Conservation (phyloP, 2,113 vertebrate species). For the Nycticryphes semicollaris region DNA sequence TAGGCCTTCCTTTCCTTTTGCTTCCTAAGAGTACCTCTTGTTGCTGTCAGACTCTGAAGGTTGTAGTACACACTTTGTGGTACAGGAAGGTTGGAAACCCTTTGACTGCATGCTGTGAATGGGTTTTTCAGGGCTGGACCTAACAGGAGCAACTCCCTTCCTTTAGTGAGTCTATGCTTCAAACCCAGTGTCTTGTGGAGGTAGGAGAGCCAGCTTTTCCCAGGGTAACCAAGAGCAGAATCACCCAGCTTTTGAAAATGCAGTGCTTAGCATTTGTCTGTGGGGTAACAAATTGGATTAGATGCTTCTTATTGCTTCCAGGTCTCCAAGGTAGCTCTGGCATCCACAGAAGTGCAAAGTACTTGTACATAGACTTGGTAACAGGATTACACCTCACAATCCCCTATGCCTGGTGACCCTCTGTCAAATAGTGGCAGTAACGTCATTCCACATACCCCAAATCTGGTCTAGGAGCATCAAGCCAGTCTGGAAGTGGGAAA, state of each 20-base stretch:
- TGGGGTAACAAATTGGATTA: background rate
- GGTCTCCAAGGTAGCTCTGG: background rate
- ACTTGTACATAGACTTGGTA: background rate
- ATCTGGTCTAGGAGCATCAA: background rate
- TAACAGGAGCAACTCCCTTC: background rate
- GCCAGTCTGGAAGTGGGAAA: background rate
- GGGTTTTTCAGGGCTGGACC: background rate
- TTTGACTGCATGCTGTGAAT: background rate
- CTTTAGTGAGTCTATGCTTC: background rate
- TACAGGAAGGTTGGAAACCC: background rate
- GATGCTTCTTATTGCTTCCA: background rate
- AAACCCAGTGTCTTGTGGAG: background rate
- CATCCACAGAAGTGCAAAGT: background rate
- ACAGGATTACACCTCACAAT: background rate
- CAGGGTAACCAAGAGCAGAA: background rate
- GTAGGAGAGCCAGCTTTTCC: background rate
- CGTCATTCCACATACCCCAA: background rate
- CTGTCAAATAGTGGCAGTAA: background rate
- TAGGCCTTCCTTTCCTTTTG: background rate
- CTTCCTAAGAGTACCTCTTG: background rate
- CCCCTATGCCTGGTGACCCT: background rate
- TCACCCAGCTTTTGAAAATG: background rate
- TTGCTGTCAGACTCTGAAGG: background rate
- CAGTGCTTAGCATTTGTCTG: background rate
- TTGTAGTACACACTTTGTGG: rapidly evolving